Base-by-base conservation (phyloP, 2,888 invertebrate species). In the Portevinia maculata region DNA sequence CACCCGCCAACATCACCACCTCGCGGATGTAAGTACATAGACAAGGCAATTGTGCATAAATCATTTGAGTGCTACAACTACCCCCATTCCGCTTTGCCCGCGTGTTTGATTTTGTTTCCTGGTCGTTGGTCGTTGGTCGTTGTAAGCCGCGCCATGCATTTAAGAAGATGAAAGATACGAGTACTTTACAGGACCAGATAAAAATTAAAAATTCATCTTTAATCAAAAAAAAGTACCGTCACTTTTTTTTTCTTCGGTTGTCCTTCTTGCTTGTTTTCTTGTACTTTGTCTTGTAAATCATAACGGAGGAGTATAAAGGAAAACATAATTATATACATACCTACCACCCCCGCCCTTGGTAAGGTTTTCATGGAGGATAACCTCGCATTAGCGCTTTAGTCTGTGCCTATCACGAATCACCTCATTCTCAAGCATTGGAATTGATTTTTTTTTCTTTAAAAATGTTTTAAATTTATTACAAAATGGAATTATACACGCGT, bases 171-270 rank as follows among this genome's bases (percentile, higher is more conserved):
- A 81, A 81, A 81, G 76, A 64, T 81, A 17, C 48, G 21, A 21
- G 24, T 48, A 75, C 59, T 64, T 73, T 70, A 70, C 59, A 65
- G 75, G 76, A 76, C 79, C 39, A 81, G 76, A 81, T 81, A 81
- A 81, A 81, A 81, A 81, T 81, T 81, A 81, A 81, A 81, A 81
- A 81, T 81, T 81, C 79, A 81, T 81, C 79, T 81, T 69, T 76
- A 81, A 81, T 81, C 69, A 74, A 75, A 75, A 81, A 70, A 75
- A 81, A 50, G 39, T 59, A 44, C 65, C 59, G 8, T 65, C 65
- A 28, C 24, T 39, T 46, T 41, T 37, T 48, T 34, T n/a, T 48
- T 46, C 19, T 39, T 32, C 24, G 32, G 9, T 34, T 44, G 8
- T 48, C 24, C 39, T 67, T 19, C 13, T 50, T 57, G 46, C 15